phyloP scores from a whole-genome alignment of 2,113 vertebrate species.

The Aleadryas rufinucha region DNA sequence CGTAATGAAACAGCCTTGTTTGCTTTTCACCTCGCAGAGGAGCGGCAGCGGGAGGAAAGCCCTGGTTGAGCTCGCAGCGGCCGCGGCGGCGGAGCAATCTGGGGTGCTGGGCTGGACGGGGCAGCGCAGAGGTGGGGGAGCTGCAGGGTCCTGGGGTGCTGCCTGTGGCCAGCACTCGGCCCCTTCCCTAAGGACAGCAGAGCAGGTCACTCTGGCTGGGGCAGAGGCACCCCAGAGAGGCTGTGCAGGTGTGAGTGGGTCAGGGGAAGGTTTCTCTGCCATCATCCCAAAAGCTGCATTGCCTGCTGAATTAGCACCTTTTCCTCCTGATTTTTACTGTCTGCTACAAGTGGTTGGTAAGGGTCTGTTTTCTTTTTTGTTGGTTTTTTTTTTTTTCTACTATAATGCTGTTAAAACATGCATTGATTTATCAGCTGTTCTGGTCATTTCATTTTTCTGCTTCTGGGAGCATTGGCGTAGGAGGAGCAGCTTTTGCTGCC shows the following conservation, averaged over 20 bases:
- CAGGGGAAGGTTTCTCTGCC: not conserved
- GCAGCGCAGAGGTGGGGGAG: rapidly evolving
- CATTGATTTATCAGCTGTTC: not conserved
- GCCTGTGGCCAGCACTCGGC: not conserved
- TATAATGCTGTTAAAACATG: not conserved
- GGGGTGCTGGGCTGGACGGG: not conserved
- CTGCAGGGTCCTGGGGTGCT: not conserved
- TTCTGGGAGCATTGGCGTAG: rapidly evolving
- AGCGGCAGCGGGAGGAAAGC: not conserved
- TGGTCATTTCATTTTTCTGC: not conserved
- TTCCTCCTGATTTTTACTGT: not conserved
- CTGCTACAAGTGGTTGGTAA: not conserved
- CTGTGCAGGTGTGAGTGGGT: not conserved
- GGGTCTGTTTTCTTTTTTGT: not conserved
- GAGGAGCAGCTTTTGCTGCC: not conserved
- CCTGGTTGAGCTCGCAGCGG: rapidly evolving
- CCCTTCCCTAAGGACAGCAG: not conserved
- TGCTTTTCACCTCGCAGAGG: not conserved
- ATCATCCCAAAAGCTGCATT: not conserved
- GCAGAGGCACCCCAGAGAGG: too few relatives aligned
- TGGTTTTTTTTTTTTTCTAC: too few relatives aligned
- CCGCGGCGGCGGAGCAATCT: rapidly evolving
- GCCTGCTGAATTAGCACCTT: not conserved
- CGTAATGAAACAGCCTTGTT: not conserved
- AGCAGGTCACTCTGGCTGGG: not conserved